A percentile compares a stretch with the other conserved stretches of the same genome.
Evolutionary conservation across 2,113 vertebrate species (phyloP).

Genomic region (Poeciliopsis retropinna): DNA sequence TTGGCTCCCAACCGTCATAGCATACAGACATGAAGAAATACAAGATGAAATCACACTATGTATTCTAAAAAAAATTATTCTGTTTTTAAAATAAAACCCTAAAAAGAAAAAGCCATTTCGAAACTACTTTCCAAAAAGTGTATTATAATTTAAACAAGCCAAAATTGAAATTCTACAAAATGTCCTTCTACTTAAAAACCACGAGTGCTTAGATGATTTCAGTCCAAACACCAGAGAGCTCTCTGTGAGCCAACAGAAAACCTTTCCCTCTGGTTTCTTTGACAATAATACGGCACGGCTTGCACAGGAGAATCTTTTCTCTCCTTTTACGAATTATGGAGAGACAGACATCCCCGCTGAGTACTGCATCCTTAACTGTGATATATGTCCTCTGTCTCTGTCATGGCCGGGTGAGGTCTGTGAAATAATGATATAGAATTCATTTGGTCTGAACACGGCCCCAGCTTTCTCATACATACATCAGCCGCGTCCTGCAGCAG

Average conservation of each 20-base stretch:
- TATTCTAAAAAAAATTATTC: too few species aligned
- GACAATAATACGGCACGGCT: constrained; percentile 57
- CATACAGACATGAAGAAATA: too few species aligned
- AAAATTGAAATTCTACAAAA: constrained; percentile 3
- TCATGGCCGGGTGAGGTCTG: constrained; percentile 72
- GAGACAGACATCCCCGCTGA: constrained; percentile 81
- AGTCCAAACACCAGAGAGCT: constrained; percentile 15
- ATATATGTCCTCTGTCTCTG: constrained; percentile 85
- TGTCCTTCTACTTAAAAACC: constrained; percentile 15
- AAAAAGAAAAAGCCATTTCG: constrained; percentile 8
- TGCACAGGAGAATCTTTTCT: constrained; percentile 60
- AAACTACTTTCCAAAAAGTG: background rate
- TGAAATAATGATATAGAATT: constrained; percentile 93
- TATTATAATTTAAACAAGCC: background rate
- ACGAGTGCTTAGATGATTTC: background rate
- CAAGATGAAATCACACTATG: too few species aligned
- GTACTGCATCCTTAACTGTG: constrained; percentile 83
- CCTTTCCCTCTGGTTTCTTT: constrained; percentile 50
- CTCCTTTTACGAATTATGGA: constrained; percentile 81
- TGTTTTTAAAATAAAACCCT: too few species aligned
- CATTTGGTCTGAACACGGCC: constrained; percentile 87
- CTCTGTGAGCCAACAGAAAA: constrained; percentile 26
- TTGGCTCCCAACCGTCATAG: too few species aligned
- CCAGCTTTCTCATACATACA: constrained; percentile 85
- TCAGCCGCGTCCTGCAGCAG: constrained; percentile 88